These are phyloP conservation scores for Myanophis thanlyinensis DNA, from an alignment of 2,113 vertebrate genomes.

Conservation along the genomic window DNA sequence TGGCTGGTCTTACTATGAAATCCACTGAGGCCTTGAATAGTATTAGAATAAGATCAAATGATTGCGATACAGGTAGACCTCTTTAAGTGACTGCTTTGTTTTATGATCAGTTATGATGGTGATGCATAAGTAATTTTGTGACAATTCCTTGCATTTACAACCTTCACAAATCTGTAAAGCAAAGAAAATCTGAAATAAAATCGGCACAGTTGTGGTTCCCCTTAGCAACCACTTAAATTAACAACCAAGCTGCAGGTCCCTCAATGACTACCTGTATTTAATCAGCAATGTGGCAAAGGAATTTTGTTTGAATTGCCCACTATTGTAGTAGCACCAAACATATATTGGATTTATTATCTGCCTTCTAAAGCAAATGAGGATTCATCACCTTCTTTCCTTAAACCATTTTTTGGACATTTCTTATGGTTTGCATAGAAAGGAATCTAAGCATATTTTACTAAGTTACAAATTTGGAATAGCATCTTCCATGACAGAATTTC, in stretches of 20 bases:
- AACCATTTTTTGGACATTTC: rapidly evolving
- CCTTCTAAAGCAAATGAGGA: rapidly evolving
- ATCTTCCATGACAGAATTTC: neutral
- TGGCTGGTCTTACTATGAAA: neutral
- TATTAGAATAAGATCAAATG: neutral
- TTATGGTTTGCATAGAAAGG: neutral
- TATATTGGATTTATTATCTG: neutral
- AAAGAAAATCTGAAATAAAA: neutral
- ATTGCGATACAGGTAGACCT: neutral
- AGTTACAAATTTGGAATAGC: neutral
- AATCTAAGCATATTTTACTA: neutral
- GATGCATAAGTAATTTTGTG: neutral
- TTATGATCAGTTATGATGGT: neutral
- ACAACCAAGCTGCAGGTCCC: neutral
- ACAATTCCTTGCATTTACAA: neutral
- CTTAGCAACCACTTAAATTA: neutral
- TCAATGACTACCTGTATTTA: neutral
- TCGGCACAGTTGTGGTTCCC: neutral
- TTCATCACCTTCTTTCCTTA: neutral
- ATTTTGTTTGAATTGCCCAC: neutral
- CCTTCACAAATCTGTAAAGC: neutral
- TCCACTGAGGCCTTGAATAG: neutral
- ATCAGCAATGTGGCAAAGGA: neutral
- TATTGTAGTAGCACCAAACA: neutral
- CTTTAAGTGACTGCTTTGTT: neutral